A percentile compares a stretch with the other conserved stretches of the same genome.
Conservation (phyloP, 2,888 invertebrate species). For the Ochropacha duplaris region DNA sequence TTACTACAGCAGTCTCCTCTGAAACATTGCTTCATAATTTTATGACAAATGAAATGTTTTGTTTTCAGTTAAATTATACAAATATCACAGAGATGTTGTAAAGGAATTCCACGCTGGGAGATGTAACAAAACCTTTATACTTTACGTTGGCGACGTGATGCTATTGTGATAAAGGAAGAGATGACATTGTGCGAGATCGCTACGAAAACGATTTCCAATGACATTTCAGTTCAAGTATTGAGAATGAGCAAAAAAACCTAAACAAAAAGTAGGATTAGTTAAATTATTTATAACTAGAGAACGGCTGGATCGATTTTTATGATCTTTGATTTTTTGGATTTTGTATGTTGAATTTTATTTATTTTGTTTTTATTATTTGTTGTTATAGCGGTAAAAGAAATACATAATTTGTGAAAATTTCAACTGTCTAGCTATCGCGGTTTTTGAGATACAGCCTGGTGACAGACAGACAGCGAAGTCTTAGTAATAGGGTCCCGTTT, state of each 20-base stretch:
- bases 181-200: slow-evolving; percentile 27
- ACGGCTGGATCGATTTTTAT: too few relatives aligned
- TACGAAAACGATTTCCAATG: slow-evolving; percentile 44
- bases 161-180: slow-evolving; percentile 35
- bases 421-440: too few relatives aligned
- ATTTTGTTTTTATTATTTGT: too few relatives aligned
- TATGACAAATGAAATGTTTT: neutral
- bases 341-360: too few relatives aligned
- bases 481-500: too few relatives aligned
- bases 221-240: slow-evolving; percentile 17
- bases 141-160: slow-evolving; percentile 40
- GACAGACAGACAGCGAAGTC: too few relatives aligned
- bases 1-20: neutral
- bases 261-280: too few relatives aligned
- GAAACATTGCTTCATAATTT: neutral
- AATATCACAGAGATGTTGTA: neutral
- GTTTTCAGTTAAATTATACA: neutral
- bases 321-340: too few relatives aligned
- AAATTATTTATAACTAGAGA: too few relatives aligned
- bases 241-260: neutral
- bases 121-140: slow-evolving; percentile 9
- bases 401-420: too few relatives aligned
- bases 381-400: too few relatives aligned
- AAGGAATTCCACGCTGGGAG: neutral
- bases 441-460: too few relatives aligned